These are phyloP conservation scores for Xiphorhynchus erythropygius DNA, from an alignment of 2,797 vertebrate genomes.

Conservation along the genomic window DNA sequence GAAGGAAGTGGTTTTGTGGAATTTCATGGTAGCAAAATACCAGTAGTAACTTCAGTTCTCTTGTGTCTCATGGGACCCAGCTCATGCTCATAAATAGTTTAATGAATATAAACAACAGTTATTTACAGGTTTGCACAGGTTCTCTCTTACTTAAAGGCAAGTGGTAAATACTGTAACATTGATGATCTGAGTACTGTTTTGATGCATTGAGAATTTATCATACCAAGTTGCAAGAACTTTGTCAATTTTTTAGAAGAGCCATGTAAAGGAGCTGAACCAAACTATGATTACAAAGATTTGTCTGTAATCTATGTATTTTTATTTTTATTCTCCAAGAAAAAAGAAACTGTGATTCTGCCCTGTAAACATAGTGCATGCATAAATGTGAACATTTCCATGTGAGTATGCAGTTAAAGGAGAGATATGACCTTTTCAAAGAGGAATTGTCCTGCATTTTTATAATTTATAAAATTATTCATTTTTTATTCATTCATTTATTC, in stretches of 20 bases:
- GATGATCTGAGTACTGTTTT: background rate
- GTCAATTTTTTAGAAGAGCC: background rate
- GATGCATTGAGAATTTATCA: background rate
- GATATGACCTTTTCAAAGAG: background rate
- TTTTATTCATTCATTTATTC: too few species aligned
- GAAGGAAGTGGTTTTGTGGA: background rate
- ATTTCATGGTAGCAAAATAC: rapidly evolving
- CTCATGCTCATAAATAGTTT: background rate
- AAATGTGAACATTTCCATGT: background rate
- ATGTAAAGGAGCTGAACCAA: background rate
- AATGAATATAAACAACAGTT: background rate
- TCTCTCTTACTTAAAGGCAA: background rate
- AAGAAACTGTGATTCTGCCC: background rate
- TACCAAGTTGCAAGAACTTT: background rate
- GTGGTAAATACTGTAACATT: background rate
- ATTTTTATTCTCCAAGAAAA: background rate
- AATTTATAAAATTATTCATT: too few species aligned
- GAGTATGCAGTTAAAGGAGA: background rate
- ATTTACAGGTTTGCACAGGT: background rate
- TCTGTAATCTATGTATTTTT: background rate
- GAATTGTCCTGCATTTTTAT: background rate
- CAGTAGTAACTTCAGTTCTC: background rate
- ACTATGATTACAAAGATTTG: background rate
- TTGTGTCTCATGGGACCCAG: background rate
- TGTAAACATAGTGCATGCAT: rapidly evolving